A percentile compares a stretch with the other conserved stretches of the same genome.
Evolutionary conservation across 2,113 vertebrate genomes (phyloP).

Genomic region (Nothoprocta pentlandii): DNA sequence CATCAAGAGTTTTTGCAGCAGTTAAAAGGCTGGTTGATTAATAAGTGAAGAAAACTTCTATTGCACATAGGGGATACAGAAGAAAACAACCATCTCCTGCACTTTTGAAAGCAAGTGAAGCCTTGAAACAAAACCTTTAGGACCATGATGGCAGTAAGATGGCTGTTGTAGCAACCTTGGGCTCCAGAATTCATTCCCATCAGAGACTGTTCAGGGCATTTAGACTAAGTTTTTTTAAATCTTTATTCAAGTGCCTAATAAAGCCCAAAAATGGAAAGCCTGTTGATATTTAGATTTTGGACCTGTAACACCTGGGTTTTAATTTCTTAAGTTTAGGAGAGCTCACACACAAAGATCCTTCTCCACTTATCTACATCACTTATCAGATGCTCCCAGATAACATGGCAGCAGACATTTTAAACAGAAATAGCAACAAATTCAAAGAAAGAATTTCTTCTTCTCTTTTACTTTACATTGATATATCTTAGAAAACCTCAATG

Average conservation of each 20-base stretch:
- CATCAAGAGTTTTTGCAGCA: neutral
- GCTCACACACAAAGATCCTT: neutral
- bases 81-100: neutral
- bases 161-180: neutral
- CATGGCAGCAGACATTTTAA: neutral
- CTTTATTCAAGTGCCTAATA: neutral
- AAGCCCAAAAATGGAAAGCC: neutral
- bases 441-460: neutral
- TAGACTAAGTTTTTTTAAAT: neutral
- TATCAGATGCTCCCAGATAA: neutral
- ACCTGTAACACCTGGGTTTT: neutral
- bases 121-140: neutral
- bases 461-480: neutral
- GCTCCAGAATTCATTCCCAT: neutral
- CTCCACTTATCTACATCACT: neutral
- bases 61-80: neutral
- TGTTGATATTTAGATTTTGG: neutral
- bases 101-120: neutral
- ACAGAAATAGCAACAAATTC: neutral
- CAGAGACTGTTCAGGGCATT: neutral
- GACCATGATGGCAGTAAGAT: neutral
- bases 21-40: neutral
- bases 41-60: neutral
- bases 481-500: neutral
- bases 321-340: neutral